Percentiles rank a stretch among this genome's conserved stretches.
Conservation (phyloP, 2,888 invertebrate genomes). For the Agrotis clavis region DNA sequence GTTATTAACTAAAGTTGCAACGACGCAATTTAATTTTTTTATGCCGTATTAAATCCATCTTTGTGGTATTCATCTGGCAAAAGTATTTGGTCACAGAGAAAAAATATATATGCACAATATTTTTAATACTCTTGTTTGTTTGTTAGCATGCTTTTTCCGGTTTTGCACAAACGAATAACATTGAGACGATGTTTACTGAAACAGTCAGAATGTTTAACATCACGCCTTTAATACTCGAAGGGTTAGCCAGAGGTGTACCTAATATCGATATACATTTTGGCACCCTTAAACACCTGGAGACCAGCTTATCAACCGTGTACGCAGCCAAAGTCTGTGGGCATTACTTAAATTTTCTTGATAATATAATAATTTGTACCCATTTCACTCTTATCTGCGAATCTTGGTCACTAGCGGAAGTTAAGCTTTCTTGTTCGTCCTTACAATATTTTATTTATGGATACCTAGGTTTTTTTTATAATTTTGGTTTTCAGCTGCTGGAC, state of each 20-base stretch:
- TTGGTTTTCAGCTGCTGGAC: not conserved
- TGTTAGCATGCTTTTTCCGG: conserved; percentile 1
- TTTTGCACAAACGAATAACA: not conserved
- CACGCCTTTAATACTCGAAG: not conserved
- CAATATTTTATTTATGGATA: no score
- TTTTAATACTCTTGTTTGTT: conserved; percentile 19
- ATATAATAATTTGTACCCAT: no score
- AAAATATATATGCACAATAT: conserved; percentile 2
- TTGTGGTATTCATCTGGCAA: no score
- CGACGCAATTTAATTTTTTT: not conserved
- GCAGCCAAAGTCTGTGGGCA: no score
- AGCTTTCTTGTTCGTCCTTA: no score
- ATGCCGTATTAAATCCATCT: no score
- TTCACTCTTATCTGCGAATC: no score
- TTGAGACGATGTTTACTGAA: not conserved
- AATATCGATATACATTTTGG: not conserved
- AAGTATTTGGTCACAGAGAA: no score
- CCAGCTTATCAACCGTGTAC: not conserved
- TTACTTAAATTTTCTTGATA: no score
- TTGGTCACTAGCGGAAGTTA: no score
- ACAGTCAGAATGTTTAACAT: not conserved
- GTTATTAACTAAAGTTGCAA: no score
- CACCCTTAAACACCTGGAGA: no score
- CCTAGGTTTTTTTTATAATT: not conserved
- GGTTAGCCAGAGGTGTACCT: not conserved